phyloP scores from a whole-genome alignment of 2,888 invertebrate species.

The Sesia bembeciformis region DNA sequence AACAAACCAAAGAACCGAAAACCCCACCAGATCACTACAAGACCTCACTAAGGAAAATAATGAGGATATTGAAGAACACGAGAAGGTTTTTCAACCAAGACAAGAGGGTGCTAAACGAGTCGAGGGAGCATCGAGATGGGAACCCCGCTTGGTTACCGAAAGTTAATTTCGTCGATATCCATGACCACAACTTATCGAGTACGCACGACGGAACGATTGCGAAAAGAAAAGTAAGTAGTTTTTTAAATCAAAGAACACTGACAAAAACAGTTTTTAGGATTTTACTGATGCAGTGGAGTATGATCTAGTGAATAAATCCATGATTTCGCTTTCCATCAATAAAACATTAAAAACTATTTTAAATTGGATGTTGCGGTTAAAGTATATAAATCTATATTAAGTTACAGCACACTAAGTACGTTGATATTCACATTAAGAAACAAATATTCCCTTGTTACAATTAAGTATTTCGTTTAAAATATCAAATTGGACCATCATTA shows the following conservation, averaged over 20 bases:
- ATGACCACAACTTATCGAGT: constrained; percentile 41
- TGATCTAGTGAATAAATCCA: too few species aligned
- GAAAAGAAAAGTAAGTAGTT: constrained; percentile 2
- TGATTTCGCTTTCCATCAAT: too few species aligned
- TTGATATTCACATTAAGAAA: too few species aligned
- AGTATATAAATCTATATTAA: too few species aligned
- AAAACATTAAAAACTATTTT: too few species aligned
- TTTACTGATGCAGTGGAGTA: too few species aligned
- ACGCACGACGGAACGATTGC: background rate
- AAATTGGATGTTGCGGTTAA: too few species aligned
- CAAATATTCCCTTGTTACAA: too few species aligned
- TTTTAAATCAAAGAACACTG: background rate
- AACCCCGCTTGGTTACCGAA: constrained; percentile 59
- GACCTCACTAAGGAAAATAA: constrained; percentile 45
- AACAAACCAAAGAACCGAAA: constrained; percentile 40
- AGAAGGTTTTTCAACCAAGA: constrained; percentile 47
- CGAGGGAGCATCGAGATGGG: constrained; percentile 46
- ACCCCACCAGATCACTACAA: constrained; percentile 37
- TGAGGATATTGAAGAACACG: constrained; percentile 49
- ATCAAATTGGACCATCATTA: background rate
- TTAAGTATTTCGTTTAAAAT: too few species aligned
- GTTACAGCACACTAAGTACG: too few species aligned
- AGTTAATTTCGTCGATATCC: constrained; percentile 58
- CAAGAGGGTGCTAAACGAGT: constrained; percentile 39
- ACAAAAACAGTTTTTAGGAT: too few species aligned